Evolutionary conservation across 2,888 invertebrate species (phyloP), one percentile per base, ranked within the genome.

Genomic region (Crossocerus cetratus): DNA sequence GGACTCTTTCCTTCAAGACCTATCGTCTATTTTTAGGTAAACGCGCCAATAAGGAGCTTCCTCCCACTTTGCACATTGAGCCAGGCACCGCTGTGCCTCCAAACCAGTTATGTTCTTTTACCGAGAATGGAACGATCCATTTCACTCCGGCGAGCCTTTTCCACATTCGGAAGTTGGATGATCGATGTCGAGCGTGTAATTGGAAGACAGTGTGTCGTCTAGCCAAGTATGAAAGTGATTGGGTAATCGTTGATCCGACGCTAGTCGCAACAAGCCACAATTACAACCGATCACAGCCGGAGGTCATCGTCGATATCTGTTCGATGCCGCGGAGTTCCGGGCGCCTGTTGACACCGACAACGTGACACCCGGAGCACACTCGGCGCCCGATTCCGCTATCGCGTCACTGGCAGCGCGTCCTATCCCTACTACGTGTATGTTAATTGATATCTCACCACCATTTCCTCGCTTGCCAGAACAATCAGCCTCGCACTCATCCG

Each of bases 281-380:
- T 61, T 64, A 16, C n/a, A 14, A 58, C 16, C 20, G 56, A 8
- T 5, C 57, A 62, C 61, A 59, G 53, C 20, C 64, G 70, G 70
- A 76, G 66, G 67, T 74, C 56, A 49, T 20, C 1, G 5, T 14
- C 16, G 16, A 66, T 66, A 69, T 63, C 55, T 11, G 5, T 13
- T 18, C 42, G 5, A 20, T 55, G 49, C 18, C 44, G n/a, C 44
- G 16, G 22, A 45, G 32, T 32, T 32, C 16, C 8, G 18, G 42
- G n/a, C 45, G 32, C 45, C 2, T 16, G 0, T 18, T 62, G 45
- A 54, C 13, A 49, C 32, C 44, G 16, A 11, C 49, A 4, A 42
- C 23, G 14, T 13, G 14, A 2, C 54, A 21, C 3, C 64, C 73
- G n/a, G 14, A 2, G 3, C 32, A 4, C 16, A 4, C 16, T 42